Evolutionary conservation across 1,140 invertebrate species (phyloP), one percentile per base, ranked within the genome.

Genomic region (Halesus radiatus): DNA sequence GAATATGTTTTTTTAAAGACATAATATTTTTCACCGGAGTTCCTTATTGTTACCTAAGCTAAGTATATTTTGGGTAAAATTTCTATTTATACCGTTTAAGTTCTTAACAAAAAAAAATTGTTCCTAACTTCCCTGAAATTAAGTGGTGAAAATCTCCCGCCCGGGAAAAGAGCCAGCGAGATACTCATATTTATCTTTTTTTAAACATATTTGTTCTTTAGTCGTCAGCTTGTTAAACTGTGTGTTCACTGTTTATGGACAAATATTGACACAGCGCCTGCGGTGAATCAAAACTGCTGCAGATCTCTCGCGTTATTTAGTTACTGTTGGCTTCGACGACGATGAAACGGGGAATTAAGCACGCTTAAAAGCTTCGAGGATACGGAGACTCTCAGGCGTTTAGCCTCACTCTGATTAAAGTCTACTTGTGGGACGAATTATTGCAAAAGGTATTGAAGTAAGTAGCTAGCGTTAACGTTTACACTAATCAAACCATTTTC

Each of bases 181-280:
- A 23, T 64, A 1, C 26, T 16, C 20, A 32, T 13, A 23, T 64
- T 64, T 26, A 32, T 64, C 22, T 66, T 66, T 37, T 62, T 66
- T 29, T 66, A 16, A 45, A 7, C 16, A 32, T 66, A 16, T 66
- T 66, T 66, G 62, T 29, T n/a, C 13, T 45, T 66, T 32, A 66
- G 10, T 66, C 26, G 22, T 29, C 26, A 16, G 26, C 16, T 66
- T 32, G 62, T 37, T 66, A 37, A 10, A 37, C 29, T 66, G 62
- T 66, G 22, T 66, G 26, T 16, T 66, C 29, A 4, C 26, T 66
- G 29, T 66, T 29, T 64, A 66, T 66, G 26, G n/a, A 22, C 6
- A 66, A 66, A 66, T 26, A 66, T 66, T 66, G 62, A 66, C 60
- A 29, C 20, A 32, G 60, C 23, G 29, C 23, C n/a, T 66, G 26